Base-by-base conservation (phyloP, 2,797 vertebrate species). In the Coilia nasus region DNA sequence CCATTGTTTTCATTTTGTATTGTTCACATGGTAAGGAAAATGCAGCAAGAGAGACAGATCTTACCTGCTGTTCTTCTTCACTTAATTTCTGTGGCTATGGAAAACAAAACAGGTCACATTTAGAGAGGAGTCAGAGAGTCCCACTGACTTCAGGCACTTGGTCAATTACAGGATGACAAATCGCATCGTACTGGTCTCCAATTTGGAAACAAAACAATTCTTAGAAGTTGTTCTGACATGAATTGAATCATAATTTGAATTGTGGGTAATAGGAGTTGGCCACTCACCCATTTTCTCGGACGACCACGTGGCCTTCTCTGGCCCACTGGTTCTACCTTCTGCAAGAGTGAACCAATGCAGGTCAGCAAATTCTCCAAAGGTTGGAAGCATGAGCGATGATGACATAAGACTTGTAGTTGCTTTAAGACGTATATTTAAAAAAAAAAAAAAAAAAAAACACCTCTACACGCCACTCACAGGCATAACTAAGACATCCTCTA, bases 261-360 rank as follows among this genome's bases (percentile, higher is more conserved):
- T 21, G 25, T 59, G 28, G 80, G 78, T 81, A 56, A 19, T 71
- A 46, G 47, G n/a, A 17, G 7, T 81, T 87, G 82, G 83, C 86
- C 93, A 93, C 97, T 93, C 95, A 99, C 98, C 98, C 98, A 99
- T 97, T 99, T 99, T 93, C 98, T 98, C 59, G 98, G 98, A 93
- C 98, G 95, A 87, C 98, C 98, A 94, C 98, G 96, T 89, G 98
- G 98, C 94, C 98, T 96, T 92, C 96, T 97, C 95, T 98, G 97
- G 92, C 96, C 97, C 88, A 94, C 94, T 50, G 97, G 96, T 95
- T 98, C 98, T 94, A 95, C 95, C 97, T 98, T 98, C 97, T 97
- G 90, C 84, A 93, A 94, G 91, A 88, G 44, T 60, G 91, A 88
- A n/a, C 28, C 10, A 44, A 78, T 1, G 7, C 17, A 78, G 17